Conservation (phyloP, 2,888 invertebrate genomes). For the Rugalucina vietnamica region DNA sequence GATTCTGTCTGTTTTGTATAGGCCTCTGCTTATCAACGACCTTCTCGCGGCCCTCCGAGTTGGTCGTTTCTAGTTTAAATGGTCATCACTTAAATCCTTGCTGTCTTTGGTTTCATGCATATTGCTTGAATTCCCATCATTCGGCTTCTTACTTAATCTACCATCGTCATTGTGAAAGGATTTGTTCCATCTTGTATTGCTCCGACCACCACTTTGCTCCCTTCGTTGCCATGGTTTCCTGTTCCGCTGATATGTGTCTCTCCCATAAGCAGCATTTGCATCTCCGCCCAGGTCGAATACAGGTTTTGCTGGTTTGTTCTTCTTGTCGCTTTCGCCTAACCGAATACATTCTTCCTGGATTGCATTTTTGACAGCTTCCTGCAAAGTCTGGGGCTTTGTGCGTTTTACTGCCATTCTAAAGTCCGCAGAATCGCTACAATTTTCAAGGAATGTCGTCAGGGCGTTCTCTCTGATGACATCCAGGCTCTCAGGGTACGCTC, state of each 20-base stretch:
- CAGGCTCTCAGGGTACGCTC: constrained; percentile 29
- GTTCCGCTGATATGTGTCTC: not conserved
- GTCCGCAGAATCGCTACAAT: constrained; percentile 33
- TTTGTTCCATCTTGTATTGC: not conserved
- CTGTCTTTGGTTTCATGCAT: too few relatives aligned
- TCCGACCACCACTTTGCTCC: not conserved
- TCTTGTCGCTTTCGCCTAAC: not conserved
- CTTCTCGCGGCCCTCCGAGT: too few relatives aligned
- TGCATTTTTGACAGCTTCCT: constrained; percentile 37
- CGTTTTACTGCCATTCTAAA: constrained; percentile 46
- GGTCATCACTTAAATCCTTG: too few relatives aligned
- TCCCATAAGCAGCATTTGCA: not conserved
- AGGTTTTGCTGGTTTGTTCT: not conserved
- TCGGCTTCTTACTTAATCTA: too few relatives aligned
- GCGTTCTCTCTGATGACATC: constrained; percentile 27
- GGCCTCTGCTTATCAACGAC: too few relatives aligned
- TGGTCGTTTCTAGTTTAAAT: too few relatives aligned
- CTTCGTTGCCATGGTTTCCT: not conserved
- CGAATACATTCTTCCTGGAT: constrained; percentile 27
- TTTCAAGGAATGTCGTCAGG: constrained; percentile 28
- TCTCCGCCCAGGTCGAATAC: not conserved
- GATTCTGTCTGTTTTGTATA: too few relatives aligned
- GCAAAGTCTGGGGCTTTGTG: constrained; percentile 30
- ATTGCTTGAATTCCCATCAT: too few relatives aligned
- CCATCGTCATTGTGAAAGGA: too few relatives aligned